Evolutionary conservation across 2,797 vertebrate genomes (phyloP).

Genomic region (Meriones psammophilus): DNA sequence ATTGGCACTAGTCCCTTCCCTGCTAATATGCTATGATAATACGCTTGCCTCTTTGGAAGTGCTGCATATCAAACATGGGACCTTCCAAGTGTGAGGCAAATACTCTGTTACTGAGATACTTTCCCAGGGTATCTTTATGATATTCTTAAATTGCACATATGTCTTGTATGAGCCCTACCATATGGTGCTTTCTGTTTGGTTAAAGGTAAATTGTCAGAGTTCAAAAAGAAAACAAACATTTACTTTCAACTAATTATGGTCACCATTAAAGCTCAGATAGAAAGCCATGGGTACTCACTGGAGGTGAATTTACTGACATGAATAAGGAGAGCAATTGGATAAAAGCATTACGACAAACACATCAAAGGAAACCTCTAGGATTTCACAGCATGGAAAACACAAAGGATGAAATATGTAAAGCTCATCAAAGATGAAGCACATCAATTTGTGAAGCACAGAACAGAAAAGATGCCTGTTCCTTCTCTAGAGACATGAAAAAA

Average conservation of each 20-base stretch:
- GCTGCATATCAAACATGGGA: background rate
- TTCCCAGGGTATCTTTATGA: background rate
- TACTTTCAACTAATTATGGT: background rate
- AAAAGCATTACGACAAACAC: conserved; percentile 11
- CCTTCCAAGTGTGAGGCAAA: background rate
- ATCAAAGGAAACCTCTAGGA: conserved; percentile 19
- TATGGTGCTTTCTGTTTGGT: background rate
- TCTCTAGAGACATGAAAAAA: background rate
- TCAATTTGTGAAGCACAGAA: background rate
- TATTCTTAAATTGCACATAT: background rate
- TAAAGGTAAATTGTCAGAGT: background rate
- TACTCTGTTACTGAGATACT: background rate
- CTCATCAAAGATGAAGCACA: background rate
- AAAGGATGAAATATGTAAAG: background rate
- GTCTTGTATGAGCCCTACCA: background rate
- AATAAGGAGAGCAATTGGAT: background rate
- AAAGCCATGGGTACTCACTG: background rate
- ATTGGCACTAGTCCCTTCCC: background rate
- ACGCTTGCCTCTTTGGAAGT: background rate
- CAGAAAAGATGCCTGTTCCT: background rate
- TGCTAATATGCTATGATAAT: conserved; percentile 11
- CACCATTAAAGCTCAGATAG: background rate
- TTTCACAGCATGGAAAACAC: background rate
- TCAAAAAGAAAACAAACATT: background rate
- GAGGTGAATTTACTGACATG: background rate